Percentiles rank a stretch among this genome's conserved stretches.
phyloP scores from a whole-genome alignment of 2,888 invertebrate species.

The Ormyrus thymus region DNA sequence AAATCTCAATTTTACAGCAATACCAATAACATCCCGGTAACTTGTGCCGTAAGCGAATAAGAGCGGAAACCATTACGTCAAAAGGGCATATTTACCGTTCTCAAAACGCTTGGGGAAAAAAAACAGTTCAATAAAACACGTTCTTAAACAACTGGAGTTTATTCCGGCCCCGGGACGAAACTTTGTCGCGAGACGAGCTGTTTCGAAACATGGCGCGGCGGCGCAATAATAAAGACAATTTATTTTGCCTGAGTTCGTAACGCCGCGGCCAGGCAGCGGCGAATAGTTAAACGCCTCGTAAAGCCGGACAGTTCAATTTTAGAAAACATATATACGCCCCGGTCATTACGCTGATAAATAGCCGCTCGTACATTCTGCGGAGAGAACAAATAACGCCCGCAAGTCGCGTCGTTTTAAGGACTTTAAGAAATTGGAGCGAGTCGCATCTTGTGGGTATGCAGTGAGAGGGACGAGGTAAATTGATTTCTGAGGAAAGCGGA shows the following conservation, averaged over 20 bases:
- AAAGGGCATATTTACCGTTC: too few relatives aligned
- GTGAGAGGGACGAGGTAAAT: too few relatives aligned
- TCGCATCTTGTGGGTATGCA: too few relatives aligned
- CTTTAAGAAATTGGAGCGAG: background rate
- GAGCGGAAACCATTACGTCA: too few relatives aligned
- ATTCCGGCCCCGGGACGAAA: background rate
- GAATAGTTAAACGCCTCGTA: conserved; percentile 42
- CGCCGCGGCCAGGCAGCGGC: background rate
- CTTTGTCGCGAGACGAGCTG: background rate
- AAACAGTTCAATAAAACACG: conserved; percentile 4
- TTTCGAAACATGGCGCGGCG: background rate
- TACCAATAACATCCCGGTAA: too few relatives aligned
- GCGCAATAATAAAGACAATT: conserved; percentile 41
- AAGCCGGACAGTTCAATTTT: conserved; percentile 37
- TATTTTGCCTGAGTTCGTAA: conserved; percentile 22
- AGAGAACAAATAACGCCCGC: conserved; percentile 9
- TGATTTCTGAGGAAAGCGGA: too few relatives aligned
- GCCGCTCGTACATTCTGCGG: conserved; percentile 1
- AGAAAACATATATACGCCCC: conserved; percentile 20
- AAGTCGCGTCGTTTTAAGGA: background rate
- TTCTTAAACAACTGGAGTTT: conserved; percentile 6
- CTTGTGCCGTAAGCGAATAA: too few relatives aligned
- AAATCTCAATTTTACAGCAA: too few relatives aligned
- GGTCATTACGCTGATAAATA: conserved; percentile 37
- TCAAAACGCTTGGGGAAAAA: too few relatives aligned